Evolutionary conservation across 2,797 vertebrate genomes (phyloP).

Genomic region (Falco novaeseelandiae): DNA sequence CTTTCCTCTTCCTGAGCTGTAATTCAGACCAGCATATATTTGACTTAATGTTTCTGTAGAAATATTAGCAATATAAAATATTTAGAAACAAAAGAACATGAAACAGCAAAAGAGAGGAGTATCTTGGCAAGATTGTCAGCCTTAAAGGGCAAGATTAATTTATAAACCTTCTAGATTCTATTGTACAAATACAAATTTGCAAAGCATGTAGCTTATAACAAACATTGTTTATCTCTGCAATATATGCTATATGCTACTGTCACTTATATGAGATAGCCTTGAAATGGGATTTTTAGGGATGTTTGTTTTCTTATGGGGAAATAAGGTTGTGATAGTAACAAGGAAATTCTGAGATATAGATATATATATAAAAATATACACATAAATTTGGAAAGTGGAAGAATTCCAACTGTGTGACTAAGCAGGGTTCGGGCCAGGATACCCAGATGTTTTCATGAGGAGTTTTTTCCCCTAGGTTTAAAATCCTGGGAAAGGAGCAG

Average conservation of each 20-base stretch:
- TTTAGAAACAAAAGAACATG: constrained; percentile 23
- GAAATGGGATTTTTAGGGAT: constrained; percentile 9
- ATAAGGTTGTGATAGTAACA: background rate
- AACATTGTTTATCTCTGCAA: background rate
- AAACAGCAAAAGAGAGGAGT: background rate
- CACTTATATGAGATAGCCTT: background rate
- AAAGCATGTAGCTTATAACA: constrained; percentile 1
- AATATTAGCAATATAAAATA: constrained; percentile 22
- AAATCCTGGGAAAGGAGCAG: background rate
- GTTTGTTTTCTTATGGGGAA: background rate
- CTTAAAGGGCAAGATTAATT: constrained; percentile 62
- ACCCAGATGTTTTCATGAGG: background rate
- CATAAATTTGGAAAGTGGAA: background rate
- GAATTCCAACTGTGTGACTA: background rate
- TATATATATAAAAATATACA: background rate
- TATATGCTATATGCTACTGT: background rate
- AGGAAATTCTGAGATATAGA: background rate
- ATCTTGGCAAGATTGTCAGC: constrained; percentile 34
- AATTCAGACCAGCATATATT: constrained; percentile 61
- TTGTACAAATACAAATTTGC: constrained; percentile 1
- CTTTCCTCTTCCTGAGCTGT: constrained; percentile 49
- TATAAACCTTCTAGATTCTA: constrained; percentile 46
- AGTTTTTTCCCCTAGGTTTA: background rate
- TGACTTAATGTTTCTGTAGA: constrained; percentile 43
- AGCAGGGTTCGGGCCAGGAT: background rate